A percentile compares a stretch with the other conserved stretches of the same genome.
Conservation (phyloP, 2,113 vertebrate genomes). For the Setophaga kirtlandii region DNA sequence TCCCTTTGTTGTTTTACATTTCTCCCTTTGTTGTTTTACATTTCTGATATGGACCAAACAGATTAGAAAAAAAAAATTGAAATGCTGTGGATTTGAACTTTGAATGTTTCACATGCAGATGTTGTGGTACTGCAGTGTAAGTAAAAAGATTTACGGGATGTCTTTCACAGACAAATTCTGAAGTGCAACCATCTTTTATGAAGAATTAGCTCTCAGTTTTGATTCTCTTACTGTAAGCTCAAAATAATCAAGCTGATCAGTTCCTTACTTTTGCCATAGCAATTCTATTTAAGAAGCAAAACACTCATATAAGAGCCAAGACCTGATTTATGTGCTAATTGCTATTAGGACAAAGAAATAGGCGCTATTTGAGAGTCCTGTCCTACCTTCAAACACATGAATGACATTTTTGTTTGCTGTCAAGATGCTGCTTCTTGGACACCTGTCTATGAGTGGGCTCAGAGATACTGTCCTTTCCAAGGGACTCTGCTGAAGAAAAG, state of each 20-base stretch:
- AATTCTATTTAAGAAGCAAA: neutral
- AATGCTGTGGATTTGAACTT: neutral
- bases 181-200: neutral
- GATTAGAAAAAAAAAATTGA: neutral
- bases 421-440: neutral
- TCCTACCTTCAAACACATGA: neutral
- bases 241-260: neutral
- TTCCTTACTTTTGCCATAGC: neutral
- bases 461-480: neutral
- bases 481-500: neutral
- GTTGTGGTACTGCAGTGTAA: neutral
- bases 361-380: neutral
- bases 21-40: too few relatives aligned
- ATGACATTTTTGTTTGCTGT: neutral
- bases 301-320: neutral
- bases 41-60: neutral
- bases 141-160: neutral
- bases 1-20: neutral
- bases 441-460: accelerated
- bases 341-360: neutral
- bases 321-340: neutral
- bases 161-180: neutral
- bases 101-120: accelerated
- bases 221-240: neutral
- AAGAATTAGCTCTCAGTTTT: neutral